Evolutionary conservation across 2,888 invertebrate genomes (phyloP).

Genomic region (Apotomis capreana): DNA sequence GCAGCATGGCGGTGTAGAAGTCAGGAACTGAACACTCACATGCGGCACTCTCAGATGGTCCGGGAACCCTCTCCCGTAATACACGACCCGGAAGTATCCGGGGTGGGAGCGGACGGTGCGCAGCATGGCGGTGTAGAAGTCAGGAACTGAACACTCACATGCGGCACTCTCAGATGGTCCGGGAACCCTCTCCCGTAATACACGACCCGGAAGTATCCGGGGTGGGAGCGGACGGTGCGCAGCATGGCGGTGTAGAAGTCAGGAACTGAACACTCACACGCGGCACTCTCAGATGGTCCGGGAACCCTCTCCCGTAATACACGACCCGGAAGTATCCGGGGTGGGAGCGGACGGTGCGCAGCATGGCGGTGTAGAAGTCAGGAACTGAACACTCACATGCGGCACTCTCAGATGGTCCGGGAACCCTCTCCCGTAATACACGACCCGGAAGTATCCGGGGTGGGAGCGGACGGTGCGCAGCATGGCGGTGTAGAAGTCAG

Average conservation of each 20-base stretch:
- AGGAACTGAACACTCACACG: slow-evolving; percentile 53
- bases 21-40: slow-evolving; percentile 51
- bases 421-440: slow-evolving; percentile 95
- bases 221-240: slow-evolving; percentile 89
- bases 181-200: slow-evolving; percentile 97
- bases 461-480: slow-evolving; percentile 90
- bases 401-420: slow-evolving; percentile 84
- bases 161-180: slow-evolving; percentile 71
- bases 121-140: slow-evolving; percentile 69
- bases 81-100: slow-evolving; percentile 96
- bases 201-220: slow-evolving; percentile 96
- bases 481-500: slow-evolving; percentile 87
- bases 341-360: too few species aligned
- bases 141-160: slow-evolving; percentile 53
- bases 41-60: slow-evolving; percentile 72
- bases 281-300: slow-evolving; percentile 50
- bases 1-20: too few species aligned
- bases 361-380: too few species aligned
- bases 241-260: slow-evolving; percentile 68
- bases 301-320: too few species aligned
- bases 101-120: slow-evolving; percentile 90
- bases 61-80: slow-evolving; percentile 96
- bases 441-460: slow-evolving; percentile 95
- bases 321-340: too few species aligned
- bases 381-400: slow-evolving; percentile 53